Evolutionary conservation across 2,797 vertebrate genomes (phyloP).

Genomic region (Etheostoma perlongum): DNA sequence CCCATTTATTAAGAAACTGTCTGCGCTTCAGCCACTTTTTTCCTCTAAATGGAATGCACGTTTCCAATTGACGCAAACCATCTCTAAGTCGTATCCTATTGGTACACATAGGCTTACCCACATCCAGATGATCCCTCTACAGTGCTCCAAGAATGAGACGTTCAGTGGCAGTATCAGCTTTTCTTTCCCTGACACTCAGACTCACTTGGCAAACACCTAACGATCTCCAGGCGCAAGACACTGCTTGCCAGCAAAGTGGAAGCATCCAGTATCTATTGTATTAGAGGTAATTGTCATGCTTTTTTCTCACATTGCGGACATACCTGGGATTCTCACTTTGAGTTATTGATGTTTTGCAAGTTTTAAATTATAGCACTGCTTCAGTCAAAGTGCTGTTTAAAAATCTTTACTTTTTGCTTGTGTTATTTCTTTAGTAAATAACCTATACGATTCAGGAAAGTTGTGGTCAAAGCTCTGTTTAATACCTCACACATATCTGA

Average conservation of each 20-base stretch:
- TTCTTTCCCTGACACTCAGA: slow-evolving; percentile 69
- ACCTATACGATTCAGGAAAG: neutral
- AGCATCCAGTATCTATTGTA: slow-evolving; percentile 65
- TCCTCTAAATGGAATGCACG: slow-evolving; percentile 62
- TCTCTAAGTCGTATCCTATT: slow-evolving; percentile 50
- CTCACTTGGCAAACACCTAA: slow-evolving; percentile 55
- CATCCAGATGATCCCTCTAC: slow-evolving; percentile 50
- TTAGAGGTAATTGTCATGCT: slow-evolving; percentile 46
- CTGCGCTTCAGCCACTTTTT: slow-evolving; percentile 32
- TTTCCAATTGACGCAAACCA: slow-evolving; percentile 70
- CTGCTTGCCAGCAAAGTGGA: slow-evolving; percentile 59
- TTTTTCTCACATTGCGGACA: slow-evolving; percentile 47
- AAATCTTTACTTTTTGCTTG: neutral
- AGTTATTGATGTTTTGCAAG: slow-evolving; percentile 13
- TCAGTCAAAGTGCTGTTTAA: neutral
- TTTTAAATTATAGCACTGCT: neutral
- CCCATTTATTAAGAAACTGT: slow-evolving; percentile 56
- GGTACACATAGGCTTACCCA: slow-evolving; percentile 59
- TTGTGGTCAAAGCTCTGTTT: neutral
- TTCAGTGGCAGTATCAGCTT: slow-evolving; percentile 53
- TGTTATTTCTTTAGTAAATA: neutral
- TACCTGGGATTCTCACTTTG: slow-evolving; percentile 37
- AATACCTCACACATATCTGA: neutral
- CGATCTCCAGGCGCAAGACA: slow-evolving; percentile 63
- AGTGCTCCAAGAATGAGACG: slow-evolving; percentile 62